Conservation (phyloP, 2,888 invertebrate genomes). For the Isotomurus palustris region DNA sequence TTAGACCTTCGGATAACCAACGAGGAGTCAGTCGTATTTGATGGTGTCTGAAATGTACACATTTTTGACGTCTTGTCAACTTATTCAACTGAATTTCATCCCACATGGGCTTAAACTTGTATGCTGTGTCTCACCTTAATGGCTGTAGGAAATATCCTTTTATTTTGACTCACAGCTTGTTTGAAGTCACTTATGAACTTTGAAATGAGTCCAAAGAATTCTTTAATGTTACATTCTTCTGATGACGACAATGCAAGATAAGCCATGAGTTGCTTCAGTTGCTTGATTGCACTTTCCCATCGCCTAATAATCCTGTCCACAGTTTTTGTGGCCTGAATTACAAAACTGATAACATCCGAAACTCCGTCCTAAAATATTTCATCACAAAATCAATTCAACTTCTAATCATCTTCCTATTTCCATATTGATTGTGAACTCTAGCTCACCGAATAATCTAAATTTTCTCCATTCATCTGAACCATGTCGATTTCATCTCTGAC, state of each 20-base stretch:
- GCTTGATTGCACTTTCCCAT: not conserved
- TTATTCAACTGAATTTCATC: not conserved
- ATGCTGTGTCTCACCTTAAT: not conserved
- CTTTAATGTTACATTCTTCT: not conserved
- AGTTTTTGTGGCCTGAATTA: not conserved
- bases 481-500: not conserved
- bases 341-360: not conserved
- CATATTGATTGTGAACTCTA: no score
- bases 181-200: constrained; percentile 4
- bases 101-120: not conserved
- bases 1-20: no score
- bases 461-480: no score
- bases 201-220: not conserved
- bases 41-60: no score
- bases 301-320: not conserved
- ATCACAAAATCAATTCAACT: no score
- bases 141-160: not conserved
- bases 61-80: no score
- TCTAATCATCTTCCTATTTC: no score
- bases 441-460: no score
- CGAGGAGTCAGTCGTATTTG: no score
- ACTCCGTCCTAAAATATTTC: not conserved
- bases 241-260: constrained; percentile 1
- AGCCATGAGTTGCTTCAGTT: not conserved
- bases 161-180: not conserved